These are phyloP conservation scores for Tylochromis polylepis DNA, from an alignment of 2,113 vertebrate genomes.

Conservation along the genomic window DNA sequence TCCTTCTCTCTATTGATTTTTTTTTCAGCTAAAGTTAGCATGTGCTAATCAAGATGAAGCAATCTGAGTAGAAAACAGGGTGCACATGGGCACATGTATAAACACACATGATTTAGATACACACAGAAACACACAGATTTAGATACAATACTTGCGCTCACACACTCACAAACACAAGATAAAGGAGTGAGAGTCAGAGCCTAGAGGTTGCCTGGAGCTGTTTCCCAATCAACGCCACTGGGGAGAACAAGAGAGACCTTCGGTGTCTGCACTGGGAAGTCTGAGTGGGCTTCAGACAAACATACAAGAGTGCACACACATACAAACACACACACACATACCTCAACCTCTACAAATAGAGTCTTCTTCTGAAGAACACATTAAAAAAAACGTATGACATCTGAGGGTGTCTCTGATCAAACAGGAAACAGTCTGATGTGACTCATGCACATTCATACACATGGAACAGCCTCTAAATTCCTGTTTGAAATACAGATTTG, in stretches of 20 bases:
- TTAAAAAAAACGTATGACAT: conserved; percentile 41
- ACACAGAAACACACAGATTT: no score
- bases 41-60: conserved; percentile 45
- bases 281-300: conserved; percentile 49
- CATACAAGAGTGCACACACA: neutral
- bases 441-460: conserved; percentile 36
- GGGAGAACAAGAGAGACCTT: conserved; percentile 63
- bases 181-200: conserved; percentile 39
- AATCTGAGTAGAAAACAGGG: neutral
- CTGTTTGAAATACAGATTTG: conserved; percentile 36
- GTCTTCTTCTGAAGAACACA: conserved; percentile 23
- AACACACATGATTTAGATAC: no score
- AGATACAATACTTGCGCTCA: neutral
- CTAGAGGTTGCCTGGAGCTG: conserved; percentile 60
- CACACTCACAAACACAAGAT: conserved; percentile 9
- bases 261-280: conserved; percentile 31
- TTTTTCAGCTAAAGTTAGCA: conserved; percentile 31
- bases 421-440: conserved; percentile 33
- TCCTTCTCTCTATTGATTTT: neutral
- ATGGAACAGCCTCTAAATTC: neutral
- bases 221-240: conserved; percentile 61
- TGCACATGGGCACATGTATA: neutral
- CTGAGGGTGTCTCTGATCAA: conserved; percentile 50
- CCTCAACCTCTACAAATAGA: conserved; percentile 42
- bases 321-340: neutral